phyloP scores from a whole-genome alignment of 2,888 invertebrate species.

The Ptilodon capucinus region DNA sequence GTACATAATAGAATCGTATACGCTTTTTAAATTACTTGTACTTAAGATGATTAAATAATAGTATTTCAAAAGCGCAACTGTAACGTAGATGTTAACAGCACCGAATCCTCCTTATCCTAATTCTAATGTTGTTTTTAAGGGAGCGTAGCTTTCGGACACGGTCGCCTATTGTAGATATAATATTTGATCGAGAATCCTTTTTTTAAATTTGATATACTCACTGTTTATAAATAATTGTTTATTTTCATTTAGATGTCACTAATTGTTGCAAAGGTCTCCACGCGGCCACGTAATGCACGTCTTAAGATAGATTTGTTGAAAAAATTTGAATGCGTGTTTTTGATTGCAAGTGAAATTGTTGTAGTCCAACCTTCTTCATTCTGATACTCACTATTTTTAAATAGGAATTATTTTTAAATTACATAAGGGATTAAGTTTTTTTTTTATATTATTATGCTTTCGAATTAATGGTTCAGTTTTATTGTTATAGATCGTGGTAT shows the following conservation, averaged over 20 bases:
- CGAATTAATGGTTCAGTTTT: neutral
- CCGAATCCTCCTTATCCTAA: too few relatives aligned
- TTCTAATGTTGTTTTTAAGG: too few relatives aligned
- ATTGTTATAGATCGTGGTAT: too few relatives aligned
- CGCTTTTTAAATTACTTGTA: conserved; percentile 14
- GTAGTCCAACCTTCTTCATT: neutral
- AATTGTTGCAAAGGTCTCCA: too few relatives aligned
- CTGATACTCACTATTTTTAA: neutral
- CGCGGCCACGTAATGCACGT: too few relatives aligned
- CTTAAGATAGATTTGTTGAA: too few relatives aligned
- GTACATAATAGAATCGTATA: neutral
- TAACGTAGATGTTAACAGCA: neutral
- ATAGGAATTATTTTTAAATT: neutral
- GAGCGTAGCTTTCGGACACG: too few relatives aligned
- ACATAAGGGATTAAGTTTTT: neutral
- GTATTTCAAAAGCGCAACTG: neutral
- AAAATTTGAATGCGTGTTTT: neutral
- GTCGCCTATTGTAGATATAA: too few relatives aligned
- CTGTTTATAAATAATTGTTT: too few relatives aligned
- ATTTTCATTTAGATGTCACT: too few relatives aligned
- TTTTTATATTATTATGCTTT: neutral
- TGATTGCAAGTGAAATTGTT: neutral
- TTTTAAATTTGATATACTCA: too few relatives aligned
- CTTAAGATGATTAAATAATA: conserved; percentile 10
- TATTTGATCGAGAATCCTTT: too few relatives aligned